Base-by-base conservation (phyloP, 2,797 vertebrate genomes). In the Lutjanus campechanus region DNA sequence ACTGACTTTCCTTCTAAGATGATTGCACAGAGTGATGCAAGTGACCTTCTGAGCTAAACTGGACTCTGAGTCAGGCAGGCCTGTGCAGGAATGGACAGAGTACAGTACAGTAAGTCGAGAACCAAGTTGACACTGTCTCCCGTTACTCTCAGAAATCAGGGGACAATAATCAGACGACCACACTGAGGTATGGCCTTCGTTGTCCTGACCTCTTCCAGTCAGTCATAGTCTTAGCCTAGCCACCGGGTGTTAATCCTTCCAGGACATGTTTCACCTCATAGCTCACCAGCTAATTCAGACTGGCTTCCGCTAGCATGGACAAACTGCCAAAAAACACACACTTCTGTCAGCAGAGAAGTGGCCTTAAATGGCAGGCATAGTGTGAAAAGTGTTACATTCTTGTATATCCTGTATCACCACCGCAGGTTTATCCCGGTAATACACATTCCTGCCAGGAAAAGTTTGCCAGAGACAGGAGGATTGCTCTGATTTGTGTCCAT, bases 221-320 rank as follows among this genome's bases (percentile, higher is more conserved):
- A 62, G 69, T 80, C n/a, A 3, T 40, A 63, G 79, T 19, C 56
- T 85, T 88, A 88, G 91, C 80, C 60, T 63, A 64, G 78, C 77
- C 76, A 59, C 53, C 20, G 4, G 76, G 92, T 70, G 92, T 66
- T 92, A 92, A 94, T 93, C 92, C 88, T 76, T 83, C 85, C 92
- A 91, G 92, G 88, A 94, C 87, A 77, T 89, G 71, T 89, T 88
- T 92, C 82, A 85, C 87, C 85, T 87, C 88, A 60, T 86, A 89
- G 84, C 88, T 92, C 87, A 88, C 63, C 72, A 56, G 71, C 80
- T 88, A 91, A 91, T 88, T 93, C 79, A 4, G 83, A 89, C 76
- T 56, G 77, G 84, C 92, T 93, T 95, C 92, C 83, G 67, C 79
- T 87, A 76, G 80, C 83, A 65, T 40, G 77, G 81, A 80, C 78